phyloP scores from a whole-genome alignment of 2,797 vertebrate species.

The Rhinoraja longicauda region DNA sequence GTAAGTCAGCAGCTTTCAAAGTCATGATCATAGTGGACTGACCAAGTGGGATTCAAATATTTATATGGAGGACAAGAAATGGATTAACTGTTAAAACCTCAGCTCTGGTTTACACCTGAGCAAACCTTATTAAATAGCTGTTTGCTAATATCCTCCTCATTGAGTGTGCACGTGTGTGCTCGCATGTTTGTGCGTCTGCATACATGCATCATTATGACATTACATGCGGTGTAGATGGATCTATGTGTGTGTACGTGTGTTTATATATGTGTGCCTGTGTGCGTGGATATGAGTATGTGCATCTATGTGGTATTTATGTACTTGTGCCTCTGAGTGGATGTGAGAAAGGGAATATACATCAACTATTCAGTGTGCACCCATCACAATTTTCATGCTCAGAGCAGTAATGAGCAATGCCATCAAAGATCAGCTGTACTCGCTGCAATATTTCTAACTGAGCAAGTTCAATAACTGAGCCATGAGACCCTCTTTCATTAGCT shows the following conservation, averaged over 20 bases:
- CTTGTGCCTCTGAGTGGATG: no score
- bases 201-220: no score
- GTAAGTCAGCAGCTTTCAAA: slow-evolving; percentile 21
- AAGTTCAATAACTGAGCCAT: background rate
- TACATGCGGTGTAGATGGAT: no score
- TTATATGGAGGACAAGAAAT: background rate
- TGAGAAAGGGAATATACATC: no score
- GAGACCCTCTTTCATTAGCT: background rate
- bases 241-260: no score
- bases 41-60: background rate
- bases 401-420: background rate
- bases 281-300: no score
- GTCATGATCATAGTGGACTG: background rate
- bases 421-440: background rate
- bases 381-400: background rate
- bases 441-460: background rate
- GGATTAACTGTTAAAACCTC: background rate
- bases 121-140: background rate
- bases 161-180: background rate
- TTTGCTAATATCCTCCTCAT: background rate
- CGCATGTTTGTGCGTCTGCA: no score
- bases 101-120: background rate
- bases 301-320: no score
- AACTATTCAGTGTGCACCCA: background rate
- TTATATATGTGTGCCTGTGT: no score